Evolutionary conservation across 2,888 invertebrate genomes (phyloP).

Genomic region (Pollenia angustigena): DNA sequence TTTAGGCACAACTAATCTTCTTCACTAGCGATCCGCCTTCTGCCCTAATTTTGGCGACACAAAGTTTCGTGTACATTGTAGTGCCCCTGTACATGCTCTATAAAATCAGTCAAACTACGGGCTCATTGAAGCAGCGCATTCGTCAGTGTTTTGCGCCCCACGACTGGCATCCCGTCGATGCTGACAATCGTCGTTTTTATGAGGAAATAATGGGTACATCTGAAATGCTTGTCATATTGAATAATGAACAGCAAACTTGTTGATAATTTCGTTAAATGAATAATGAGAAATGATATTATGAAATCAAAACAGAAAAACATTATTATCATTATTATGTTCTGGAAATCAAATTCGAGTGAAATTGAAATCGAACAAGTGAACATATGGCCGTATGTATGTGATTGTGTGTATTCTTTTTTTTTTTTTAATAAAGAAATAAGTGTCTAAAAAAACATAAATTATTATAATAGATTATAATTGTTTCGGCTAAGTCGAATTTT

Average conservation of each 20-base stretch:
- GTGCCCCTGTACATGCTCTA: slow-evolving; percentile 80
- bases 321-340: too few relatives aligned
- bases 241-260: slow-evolving; percentile 72
- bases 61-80: slow-evolving; percentile 77
- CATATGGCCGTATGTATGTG: too few relatives aligned
- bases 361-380: too few relatives aligned
- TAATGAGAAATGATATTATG: background rate
- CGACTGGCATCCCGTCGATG: slow-evolving; percentile 83
- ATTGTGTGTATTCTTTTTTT: background rate
- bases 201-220: slow-evolving; percentile 83
- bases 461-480: background rate
- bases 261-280: slow-evolving; percentile 29
- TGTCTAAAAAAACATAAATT: slow-evolving; percentile 5
- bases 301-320: background rate
- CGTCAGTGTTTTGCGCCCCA: slow-evolving; percentile 82
- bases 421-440: too few relatives aligned
- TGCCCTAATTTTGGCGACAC: slow-evolving; percentile 76
- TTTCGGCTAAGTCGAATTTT: slow-evolving; percentile 4
- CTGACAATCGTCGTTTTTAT: slow-evolving; percentile 81
- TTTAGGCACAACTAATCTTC: slow-evolving; percentile 72
- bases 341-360: too few relatives aligned
- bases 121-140: slow-evolving; percentile 78
- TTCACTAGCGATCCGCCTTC: slow-evolving; percentile 70
- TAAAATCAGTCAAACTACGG: slow-evolving; percentile 79
- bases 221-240: slow-evolving; percentile 81